Evolutionary conservation across 2,888 invertebrate genomes (phyloP).

Genomic region (Nomada fabriciana): DNA sequence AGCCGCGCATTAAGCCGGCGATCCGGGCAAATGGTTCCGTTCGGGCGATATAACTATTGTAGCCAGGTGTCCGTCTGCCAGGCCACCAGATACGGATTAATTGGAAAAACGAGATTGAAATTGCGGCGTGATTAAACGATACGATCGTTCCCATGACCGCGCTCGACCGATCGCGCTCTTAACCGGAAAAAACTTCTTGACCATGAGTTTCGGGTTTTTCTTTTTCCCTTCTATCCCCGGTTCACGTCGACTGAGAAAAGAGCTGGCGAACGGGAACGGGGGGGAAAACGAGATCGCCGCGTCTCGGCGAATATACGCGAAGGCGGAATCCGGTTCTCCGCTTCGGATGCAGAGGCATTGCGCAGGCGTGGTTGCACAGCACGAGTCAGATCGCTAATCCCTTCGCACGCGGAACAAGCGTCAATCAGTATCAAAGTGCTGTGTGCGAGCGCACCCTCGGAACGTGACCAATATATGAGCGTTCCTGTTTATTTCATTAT

Average conservation of each 20-base stretch:
- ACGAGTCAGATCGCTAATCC: constrained; percentile 66
- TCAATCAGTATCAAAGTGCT: constrained; percentile 78
- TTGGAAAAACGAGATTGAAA: constrained; percentile 36
- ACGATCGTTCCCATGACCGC: constrained; percentile 14
- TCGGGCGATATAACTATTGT: too few species aligned
- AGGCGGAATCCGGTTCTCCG: constrained; percentile 6
- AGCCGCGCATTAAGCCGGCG: too few species aligned
- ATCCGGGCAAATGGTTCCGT: too few species aligned
- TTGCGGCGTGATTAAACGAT: constrained; percentile 31
- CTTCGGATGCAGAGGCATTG: not conserved
- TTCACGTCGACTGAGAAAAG: not conserved
- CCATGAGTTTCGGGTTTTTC: not conserved
- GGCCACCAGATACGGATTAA: constrained; percentile 26
- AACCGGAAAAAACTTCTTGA: not conserved
- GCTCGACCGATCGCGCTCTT: not conserved
- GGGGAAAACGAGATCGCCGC: not conserved
- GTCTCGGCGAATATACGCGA: constrained; percentile 7
- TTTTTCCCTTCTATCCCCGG: too few species aligned
- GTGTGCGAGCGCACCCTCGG: constrained; percentile 55
- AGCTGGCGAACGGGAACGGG: not conserved
- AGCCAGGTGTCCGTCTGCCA: not conserved
- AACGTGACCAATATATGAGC: constrained; percentile 56
- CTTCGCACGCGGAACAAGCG: constrained; percentile 78
- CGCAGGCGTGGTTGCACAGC: constrained; percentile 40
- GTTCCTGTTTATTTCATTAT: constrained; percentile 27